These are phyloP conservation scores for Takifugu rubripes DNA, from an alignment of 2,797 vertebrate species.

Conservation along the genomic window DNA sequence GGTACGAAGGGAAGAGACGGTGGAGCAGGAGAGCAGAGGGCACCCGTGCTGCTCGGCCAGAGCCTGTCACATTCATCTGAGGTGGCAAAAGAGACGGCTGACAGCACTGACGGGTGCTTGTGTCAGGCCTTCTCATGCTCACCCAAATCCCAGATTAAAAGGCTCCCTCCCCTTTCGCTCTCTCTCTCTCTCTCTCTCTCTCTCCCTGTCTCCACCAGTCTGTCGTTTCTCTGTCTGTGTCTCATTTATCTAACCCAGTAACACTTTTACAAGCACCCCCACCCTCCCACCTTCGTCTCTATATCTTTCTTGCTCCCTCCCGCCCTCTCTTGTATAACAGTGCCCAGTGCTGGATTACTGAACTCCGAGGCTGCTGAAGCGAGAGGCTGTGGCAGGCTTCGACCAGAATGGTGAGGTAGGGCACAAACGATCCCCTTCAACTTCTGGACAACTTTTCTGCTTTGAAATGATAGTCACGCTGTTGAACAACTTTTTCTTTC, in stretches of 20 bases:
- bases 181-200: constrained; percentile 34
- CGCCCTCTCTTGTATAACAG: constrained; percentile 60
- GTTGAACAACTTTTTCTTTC: background rate
- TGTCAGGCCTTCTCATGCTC: constrained; percentile 70
- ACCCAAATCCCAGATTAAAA: constrained; percentile 74
- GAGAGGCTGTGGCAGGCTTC: constrained; percentile 60
- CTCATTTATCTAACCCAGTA: constrained; percentile 54
- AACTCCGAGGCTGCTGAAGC: constrained; percentile 56
- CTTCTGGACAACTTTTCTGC: constrained; percentile 6
- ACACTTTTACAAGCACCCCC: constrained; percentile 48
- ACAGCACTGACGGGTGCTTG: constrained; percentile 49
- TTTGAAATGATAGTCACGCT: background rate
- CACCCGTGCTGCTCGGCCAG: constrained; percentile 10
- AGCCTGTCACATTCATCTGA: constrained; percentile 33
- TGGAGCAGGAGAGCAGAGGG: constrained; percentile 12
- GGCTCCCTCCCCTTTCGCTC: constrained; percentile 29
- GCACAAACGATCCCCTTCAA: constrained; percentile 31
- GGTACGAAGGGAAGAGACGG: constrained; percentile 7
- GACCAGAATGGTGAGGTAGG: constrained; percentile 84
- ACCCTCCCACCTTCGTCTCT: constrained; percentile 21
- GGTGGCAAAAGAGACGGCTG: constrained; percentile 34
- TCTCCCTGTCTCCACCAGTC: constrained; percentile 16
- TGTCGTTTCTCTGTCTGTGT: constrained; percentile 34
- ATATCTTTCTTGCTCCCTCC: constrained; percentile 44
- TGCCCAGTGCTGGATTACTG: constrained; percentile 72